phyloP scores from a whole-genome alignment of 2,113 vertebrate species.

The Camelus bactrianus region DNA sequence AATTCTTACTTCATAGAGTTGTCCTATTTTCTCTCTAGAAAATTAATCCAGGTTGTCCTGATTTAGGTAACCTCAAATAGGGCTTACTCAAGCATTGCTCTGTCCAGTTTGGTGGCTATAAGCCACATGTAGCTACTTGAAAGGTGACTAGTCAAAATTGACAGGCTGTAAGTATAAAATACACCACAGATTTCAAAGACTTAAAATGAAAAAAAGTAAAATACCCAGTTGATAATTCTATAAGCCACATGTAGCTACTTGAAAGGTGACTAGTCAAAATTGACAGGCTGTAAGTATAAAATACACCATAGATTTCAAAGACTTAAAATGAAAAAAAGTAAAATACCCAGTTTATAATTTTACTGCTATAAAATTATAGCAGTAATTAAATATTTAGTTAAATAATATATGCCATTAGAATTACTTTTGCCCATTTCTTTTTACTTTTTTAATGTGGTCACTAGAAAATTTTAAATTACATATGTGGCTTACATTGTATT shows the following conservation, averaged over 20 bases:
- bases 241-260: neutral
- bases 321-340: neutral
- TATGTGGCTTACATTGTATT: neutral
- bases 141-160: neutral
- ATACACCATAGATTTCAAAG: neutral
- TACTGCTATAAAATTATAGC: neutral
- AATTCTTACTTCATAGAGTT: slow-evolving; percentile 15
- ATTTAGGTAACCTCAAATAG: neutral
- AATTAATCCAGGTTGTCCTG: neutral
- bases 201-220: slow-evolving; percentile 1
- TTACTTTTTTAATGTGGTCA: neutral
- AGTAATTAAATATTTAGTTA: neutral
- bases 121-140: neutral
- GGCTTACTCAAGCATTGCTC: neutral
- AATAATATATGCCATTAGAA: slow-evolving; percentile 22
- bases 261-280: neutral
- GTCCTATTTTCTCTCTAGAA: neutral
- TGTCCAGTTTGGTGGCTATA: neutral
- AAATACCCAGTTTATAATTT: slow-evolving; percentile 25
- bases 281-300: neutral
- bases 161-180: neutral
- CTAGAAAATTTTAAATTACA: neutral
- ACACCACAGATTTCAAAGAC: neutral
- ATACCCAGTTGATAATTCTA: neutral
- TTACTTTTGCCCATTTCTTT: neutral